phyloP scores from a whole-genome alignment of 1,140 invertebrate species.

The Nasonia longicornis region DNA sequence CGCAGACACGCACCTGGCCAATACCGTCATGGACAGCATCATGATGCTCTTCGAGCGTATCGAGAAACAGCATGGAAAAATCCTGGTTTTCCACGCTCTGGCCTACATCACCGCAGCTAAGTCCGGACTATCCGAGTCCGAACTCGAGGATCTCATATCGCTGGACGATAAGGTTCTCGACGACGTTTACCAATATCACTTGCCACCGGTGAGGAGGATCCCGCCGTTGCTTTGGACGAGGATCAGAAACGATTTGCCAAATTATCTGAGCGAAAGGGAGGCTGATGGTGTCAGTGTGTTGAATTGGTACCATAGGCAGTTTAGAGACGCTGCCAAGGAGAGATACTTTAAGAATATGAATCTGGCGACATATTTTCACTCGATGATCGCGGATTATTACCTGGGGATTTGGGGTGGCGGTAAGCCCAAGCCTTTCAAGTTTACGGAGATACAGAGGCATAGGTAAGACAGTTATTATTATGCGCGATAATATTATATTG shows the following conservation, averaged over 20 bases:
- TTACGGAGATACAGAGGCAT: conserved; percentile 94
- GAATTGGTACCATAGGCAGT: conserved; percentile 98
- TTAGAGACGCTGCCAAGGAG: conserved; percentile 92
- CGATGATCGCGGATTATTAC: conserved; percentile 97
- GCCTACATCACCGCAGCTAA: conserved; percentile 95
- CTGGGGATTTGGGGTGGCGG: conserved; percentile 96
- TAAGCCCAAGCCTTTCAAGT: conserved; percentile 94
- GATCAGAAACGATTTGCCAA: conserved; percentile 93
- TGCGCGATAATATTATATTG: conserved; percentile 42
- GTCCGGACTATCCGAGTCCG: conserved; percentile 92
- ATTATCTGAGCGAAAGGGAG: conserved; percentile 95
- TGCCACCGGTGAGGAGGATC: conserved; percentile 94
- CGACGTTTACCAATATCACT: conserved; percentile 98
- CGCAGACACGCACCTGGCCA: conserved; percentile 90
- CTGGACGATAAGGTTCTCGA: conserved; percentile 94
- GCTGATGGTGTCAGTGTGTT: conserved; percentile 97
- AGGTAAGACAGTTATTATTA: conserved; percentile 67
- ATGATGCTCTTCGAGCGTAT: conserved; percentile 96
- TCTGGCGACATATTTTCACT: conserved; percentile 96
- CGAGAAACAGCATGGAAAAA: conserved; percentile 93
- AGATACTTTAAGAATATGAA: conserved; percentile 98
- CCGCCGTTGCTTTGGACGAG: conserved; percentile 96
- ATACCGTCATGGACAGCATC: conserved; percentile 97
- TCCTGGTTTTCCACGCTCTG: conserved; percentile 92
- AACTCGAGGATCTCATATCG: conserved; percentile 94